Percentiles rank a stretch among this genome's conserved stretches.
Evolutionary conservation across 1,140 invertebrate genomes (phyloP).

Genomic region (Philaenus spumarius): DNA sequence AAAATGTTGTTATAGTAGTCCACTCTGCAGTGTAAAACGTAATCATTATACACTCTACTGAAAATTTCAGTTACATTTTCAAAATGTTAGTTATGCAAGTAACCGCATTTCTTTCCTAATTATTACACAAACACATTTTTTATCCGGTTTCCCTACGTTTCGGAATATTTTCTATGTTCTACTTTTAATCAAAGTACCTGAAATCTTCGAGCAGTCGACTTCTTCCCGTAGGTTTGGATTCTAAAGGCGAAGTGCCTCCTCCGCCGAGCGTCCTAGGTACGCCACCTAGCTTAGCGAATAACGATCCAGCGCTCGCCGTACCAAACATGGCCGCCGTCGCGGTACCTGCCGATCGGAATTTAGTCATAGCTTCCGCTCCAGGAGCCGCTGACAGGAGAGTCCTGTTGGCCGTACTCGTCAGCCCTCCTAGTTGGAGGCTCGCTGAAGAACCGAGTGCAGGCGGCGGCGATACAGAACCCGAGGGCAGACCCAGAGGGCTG

Average conservation of each 20-base stretch:
- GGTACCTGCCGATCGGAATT: conserved; percentile 64
- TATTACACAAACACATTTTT: too few species aligned
- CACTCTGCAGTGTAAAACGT: too few species aligned
- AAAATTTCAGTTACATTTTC: too few species aligned
- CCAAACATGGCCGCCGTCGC: conserved; percentile 22
- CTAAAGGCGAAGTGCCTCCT: conserved; percentile 28
- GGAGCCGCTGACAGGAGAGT: conserved; percentile 72
- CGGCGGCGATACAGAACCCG: conserved; percentile 68
- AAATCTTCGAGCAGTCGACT: conserved; percentile 92
- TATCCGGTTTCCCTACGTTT: too few species aligned
- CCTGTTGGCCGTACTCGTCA: conserved; percentile 35
- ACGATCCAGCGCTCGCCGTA: conserved; percentile 19
- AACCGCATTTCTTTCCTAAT: too few species aligned
- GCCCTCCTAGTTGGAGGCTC: conserved; percentile 48
- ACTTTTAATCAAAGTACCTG: conserved; percentile 39
- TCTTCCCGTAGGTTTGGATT: conserved; percentile 61
- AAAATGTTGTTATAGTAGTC: too few species aligned
- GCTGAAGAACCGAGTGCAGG: conserved; percentile 42
- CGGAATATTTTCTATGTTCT: conserved; percentile 5
- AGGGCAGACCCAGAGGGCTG: conserved; percentile 53
- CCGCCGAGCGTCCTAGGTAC: conserved; percentile 16
- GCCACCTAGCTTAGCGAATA: conserved; percentile 32
- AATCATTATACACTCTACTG: too few species aligned
- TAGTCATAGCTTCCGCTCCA: conserved; percentile 73
- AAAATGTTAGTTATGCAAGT: too few species aligned